Conservation (phyloP, 2,113 vertebrate genomes). For the Myiopsitta monachus region DNA sequence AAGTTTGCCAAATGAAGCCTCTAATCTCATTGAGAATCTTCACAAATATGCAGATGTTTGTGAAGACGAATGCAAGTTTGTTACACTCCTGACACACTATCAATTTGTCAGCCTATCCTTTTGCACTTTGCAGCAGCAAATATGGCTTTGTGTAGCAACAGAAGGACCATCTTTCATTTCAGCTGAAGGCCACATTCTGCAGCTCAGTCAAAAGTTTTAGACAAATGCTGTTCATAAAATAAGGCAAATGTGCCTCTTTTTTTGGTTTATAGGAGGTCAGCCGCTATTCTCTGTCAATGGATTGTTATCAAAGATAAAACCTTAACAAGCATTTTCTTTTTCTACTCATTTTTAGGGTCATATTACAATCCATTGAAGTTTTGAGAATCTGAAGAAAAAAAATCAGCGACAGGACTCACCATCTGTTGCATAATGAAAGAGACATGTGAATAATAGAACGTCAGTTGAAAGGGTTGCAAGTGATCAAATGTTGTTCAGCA, state of each 20-base stretch:
- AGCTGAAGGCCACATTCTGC: conserved; percentile 67
- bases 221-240: conserved; percentile 60
- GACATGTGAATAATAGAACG: conserved; percentile 55
- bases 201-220: conserved; percentile 61
- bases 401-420: conserved; percentile 27
- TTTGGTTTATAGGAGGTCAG: conserved; percentile 47
- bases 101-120: conserved; percentile 62
- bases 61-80: conserved; percentile 12
- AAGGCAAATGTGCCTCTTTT: conserved; percentile 52
- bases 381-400: conserved; percentile 36
- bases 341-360: conserved; percentile 42
- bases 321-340: conserved; percentile 49
- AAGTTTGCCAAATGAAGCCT: conserved; percentile 23
- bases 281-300: conserved; percentile 57
- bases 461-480: conserved; percentile 54
- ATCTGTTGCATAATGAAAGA: conserved; percentile 58
- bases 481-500: conserved; percentile 62
- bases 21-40: conserved; percentile 24
- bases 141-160: conserved; percentile 68
- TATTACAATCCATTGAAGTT: conserved; percentile 44
- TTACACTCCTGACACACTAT: conserved; percentile 31
- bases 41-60: conserved; percentile 66
- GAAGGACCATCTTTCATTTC: conserved; percentile 61
- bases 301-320: conserved; percentile 60
- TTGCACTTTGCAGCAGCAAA: conserved; percentile 68